Evolutionary conservation across 2,113 vertebrate species (phyloP), one percentile per base, ranked within the genome.

Genomic region (Prochilodus magdalenae): DNA sequence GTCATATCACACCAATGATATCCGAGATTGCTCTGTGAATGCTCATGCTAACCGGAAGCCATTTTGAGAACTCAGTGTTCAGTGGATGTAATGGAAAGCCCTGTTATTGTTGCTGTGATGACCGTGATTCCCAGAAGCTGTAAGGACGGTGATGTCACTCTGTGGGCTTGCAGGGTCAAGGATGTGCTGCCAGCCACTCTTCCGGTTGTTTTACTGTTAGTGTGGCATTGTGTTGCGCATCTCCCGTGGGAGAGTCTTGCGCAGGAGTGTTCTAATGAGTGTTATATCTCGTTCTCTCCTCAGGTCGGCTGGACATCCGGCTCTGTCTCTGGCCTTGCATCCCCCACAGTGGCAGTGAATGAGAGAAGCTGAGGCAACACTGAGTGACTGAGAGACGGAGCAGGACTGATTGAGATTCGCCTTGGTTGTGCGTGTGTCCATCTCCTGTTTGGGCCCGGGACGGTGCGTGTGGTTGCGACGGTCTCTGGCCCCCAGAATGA

Each of bases 401-500:
- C 5, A 22, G 13, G 86, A 86, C 81, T 14, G 83, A 79, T 16
- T 72, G 7, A 66, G 81, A 82, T 73, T 81, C 47, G 36, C 51
- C 33, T 47, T 4, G 86, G 47, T n/a, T 27, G 73, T 53, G 40
- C 11, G 60, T 81, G 86, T 86, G 89, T 55, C 47, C 49, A 29
- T 12, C 24, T 73, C 26, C n/a, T 53, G 16, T 20, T 74, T 33
- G 30, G 69, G 40, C 22, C 22, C 51, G 4, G 65, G 49, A 24
- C 49, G 6, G 65, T 69, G 4, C 14, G 53, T 5, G 62, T 53
- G 62, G 77, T 11, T 26, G 13, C 60, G 26, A 1, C 63, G 7
- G 15, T 7, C 27, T 63, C 60, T n/a, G 47, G 22, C 44, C 33
- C 8, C 74, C 88, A 88, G 87, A 84, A 99, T 99, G 97, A 98